phyloP scores from a whole-genome alignment of 1,140 invertebrate genomes.

The Doryteuthis pealeii region DNA sequence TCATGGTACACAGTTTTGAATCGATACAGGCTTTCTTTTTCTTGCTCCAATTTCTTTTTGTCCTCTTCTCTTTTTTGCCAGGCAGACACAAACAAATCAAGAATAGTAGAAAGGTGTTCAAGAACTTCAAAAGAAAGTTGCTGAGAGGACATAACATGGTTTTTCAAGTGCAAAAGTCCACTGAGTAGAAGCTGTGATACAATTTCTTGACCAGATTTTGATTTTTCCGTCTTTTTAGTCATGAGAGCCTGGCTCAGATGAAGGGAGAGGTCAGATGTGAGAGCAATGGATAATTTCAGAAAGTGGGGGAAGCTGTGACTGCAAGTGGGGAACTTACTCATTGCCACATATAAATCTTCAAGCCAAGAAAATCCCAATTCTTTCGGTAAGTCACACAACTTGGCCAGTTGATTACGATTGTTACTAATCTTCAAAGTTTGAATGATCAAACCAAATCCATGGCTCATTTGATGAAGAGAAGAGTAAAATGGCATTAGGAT shows the following conservation, averaged over 20 bases:
- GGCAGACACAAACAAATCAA: slow-evolving; percentile 62
- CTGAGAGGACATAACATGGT: slow-evolving; percentile 33
- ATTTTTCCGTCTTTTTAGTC: not conserved
- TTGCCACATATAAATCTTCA: slow-evolving; percentile 16
- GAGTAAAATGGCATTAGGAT: slow-evolving; percentile 43
- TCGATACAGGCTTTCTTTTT: slow-evolving; percentile 80
- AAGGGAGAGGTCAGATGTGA: slow-evolving; percentile 22
- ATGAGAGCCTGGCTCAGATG: slow-evolving; percentile 13
- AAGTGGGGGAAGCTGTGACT: slow-evolving; percentile 22
- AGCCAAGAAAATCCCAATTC: slow-evolving; percentile 6
- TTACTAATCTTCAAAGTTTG: not conserved
- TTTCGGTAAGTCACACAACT: not conserved
- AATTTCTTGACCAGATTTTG: not conserved
- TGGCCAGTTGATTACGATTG: not conserved
- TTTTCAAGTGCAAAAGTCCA: slow-evolving; percentile 33
- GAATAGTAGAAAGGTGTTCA: slow-evolving; percentile 34
- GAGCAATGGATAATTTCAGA: slow-evolving; percentile 29
- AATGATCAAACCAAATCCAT: not conserved
- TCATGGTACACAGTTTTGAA: slow-evolving; percentile 66
- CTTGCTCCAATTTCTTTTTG: slow-evolving; percentile 69
- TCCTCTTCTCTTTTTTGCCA: slow-evolving; percentile 78
- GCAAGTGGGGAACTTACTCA: slow-evolving; percentile 40
- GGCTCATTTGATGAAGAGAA: slow-evolving; percentile 31
- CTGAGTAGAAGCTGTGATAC: slow-evolving; percentile 44
- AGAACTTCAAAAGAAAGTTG: slow-evolving; percentile 34